Evolutionary conservation across 2,797 vertebrate genomes (phyloP), one percentile per base, ranked within the genome.

Genomic region (Crax fasciolata): DNA sequence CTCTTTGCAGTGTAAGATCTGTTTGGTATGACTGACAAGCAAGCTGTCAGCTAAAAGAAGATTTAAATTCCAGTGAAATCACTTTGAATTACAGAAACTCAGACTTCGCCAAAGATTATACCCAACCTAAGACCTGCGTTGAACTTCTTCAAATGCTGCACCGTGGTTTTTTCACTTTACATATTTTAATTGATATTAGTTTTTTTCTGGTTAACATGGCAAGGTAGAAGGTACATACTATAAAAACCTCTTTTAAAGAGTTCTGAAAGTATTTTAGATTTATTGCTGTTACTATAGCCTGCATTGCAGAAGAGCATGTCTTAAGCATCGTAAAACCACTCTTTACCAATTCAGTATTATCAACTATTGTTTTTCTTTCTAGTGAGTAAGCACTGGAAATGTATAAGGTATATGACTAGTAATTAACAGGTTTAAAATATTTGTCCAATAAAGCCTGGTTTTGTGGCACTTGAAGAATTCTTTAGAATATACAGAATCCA

Each of bases 361-460:
- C 71, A 63, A 72, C 48, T 92, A 66, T 51, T 93, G 30, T 49
- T 46, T 61, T 79, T 44, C 79, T 94, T 90, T 91, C 77, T 44
- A 88, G 71, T 73, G 68, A 84, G 62, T 87, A 87, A 61, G 48
- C 35, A 75, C 41, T 79, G 55, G 72, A 55, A 89, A 78, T 44
- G 49, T 51, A 44, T 55, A 68, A 28, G 32, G 76, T 83, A 70
- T 82, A 18, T n/a, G 65, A 66, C 52, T 74, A 57, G 59, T 52
- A 89, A 90, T 79, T 95, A 91, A 57, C 32, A 88, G 51, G 49
- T 88, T 91, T 93, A 70, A 84, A 84, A 83, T 91, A 81, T 87
- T 87, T 95, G 70, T 48, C 58, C 49, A 52, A 78, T 84, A 93
- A 94, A 92, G n/a, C 73, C 38, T 86, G 39, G 44, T 21, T 78